These are phyloP conservation scores for Sorex fumeus DNA, from an alignment of 2,113 vertebrate species.

Conservation along the genomic window DNA sequence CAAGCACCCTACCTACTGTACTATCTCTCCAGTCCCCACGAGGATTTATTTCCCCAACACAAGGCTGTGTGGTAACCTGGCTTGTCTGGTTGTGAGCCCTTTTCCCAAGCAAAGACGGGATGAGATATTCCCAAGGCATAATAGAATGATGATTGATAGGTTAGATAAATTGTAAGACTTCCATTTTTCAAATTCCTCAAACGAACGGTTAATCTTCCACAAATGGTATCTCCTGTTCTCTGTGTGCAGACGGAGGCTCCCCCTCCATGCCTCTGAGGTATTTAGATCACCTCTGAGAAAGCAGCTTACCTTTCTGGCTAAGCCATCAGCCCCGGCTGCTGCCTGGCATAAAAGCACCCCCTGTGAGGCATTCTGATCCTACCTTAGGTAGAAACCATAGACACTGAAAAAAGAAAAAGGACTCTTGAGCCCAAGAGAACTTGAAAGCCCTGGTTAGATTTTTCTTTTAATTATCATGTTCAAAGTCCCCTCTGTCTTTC, in stretches of 20 bases:
- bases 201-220: slow-evolving; percentile 4
- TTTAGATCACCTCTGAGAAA: neutral
- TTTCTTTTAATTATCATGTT: slow-evolving; percentile 81
- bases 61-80: neutral
- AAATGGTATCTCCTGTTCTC: neutral
- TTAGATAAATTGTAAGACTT: neutral
- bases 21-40: no score
- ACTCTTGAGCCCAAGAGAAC: slow-evolving; percentile 54
- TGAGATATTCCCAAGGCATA: neutral
- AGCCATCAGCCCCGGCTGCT: neutral
- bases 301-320: neutral
- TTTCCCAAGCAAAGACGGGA: neutral
- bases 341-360: neutral
- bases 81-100: neutral
- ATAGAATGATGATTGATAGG: neutral
- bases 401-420: slow-evolving; percentile 22
- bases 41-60: no score
- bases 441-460: slow-evolving; percentile 58
- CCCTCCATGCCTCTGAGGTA: neutral
- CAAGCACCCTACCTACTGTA: no score
- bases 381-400: neutral
- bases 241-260: neutral
- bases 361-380: neutral
- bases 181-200: neutral
- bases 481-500: slow-evolving; percentile 65